phyloP scores from a whole-genome alignment of 2,797 vertebrate genomes.

The Orestias chungarensis region DNA sequence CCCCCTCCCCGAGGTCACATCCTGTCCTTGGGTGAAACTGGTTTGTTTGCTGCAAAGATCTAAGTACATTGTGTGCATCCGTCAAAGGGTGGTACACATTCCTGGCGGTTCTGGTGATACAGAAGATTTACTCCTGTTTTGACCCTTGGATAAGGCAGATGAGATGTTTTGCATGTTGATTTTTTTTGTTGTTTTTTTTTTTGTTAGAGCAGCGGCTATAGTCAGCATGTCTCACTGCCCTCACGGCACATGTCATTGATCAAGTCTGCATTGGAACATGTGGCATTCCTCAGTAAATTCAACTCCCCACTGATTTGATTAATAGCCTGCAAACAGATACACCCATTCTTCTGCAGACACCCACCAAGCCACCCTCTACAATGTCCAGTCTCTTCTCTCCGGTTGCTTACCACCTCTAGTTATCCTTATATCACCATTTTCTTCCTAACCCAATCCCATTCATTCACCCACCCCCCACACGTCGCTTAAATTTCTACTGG shows the following conservation, averaged over 20 bases:
- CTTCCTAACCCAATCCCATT: constrained; percentile 13
- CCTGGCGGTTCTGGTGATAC: not conserved
- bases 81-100: constrained; percentile 7
- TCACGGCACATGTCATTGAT: constrained; percentile 65
- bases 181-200: no score
- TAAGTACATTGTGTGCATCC: constrained; percentile 32
- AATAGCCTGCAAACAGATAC: constrained; percentile 64
- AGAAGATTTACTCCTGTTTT: constrained; percentile 6
- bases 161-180: constrained; percentile 6
- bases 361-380: constrained; percentile 20
- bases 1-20: constrained; percentile 70
- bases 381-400: constrained; percentile 45
- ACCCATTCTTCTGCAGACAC: constrained; percentile 61
- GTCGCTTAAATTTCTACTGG: not conserved
- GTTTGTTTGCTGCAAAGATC: constrained; percentile 67
- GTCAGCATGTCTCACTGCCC: constrained; percentile 38
- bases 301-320: constrained; percentile 68
- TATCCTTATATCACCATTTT: constrained; percentile 29
- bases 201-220: constrained; percentile 20
- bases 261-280: constrained; percentile 65
- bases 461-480: constrained; percentile 4
- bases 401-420: constrained; percentile 20
- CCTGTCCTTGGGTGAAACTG: constrained; percentile 70
- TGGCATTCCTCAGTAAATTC: constrained; percentile 67
- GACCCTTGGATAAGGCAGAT: not conserved